phyloP scores from a whole-genome alignment of 2,888 invertebrate species.

The Polydesmus complanatus region DNA sequence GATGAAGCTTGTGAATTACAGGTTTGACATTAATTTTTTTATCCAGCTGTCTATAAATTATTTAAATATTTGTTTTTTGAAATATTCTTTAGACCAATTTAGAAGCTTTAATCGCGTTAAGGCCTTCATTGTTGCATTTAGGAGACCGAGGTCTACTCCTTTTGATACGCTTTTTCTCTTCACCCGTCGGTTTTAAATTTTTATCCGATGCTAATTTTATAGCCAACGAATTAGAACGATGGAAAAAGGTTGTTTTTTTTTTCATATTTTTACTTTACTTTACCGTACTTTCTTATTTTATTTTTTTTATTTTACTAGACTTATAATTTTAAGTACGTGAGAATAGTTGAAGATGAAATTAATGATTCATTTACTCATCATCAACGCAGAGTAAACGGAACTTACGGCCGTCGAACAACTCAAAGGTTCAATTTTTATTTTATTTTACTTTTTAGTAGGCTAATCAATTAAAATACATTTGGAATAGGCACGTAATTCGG shows the following conservation, averaged over 20 bases:
- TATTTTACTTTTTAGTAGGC: too few relatives aligned
- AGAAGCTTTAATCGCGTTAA: conserved; percentile 57
- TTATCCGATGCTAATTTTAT: conserved; percentile 48
- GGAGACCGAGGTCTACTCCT: conserved; percentile 67
- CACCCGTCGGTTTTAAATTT: conserved; percentile 52
- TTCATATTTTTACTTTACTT: background rate
- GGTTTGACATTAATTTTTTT: conserved; percentile 33
- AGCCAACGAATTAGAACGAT: conserved; percentile 58
- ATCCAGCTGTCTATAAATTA: background rate
- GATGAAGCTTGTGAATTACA: conserved; percentile 88
- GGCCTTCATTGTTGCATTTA: conserved; percentile 49
- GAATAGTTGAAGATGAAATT: conserved; percentile 73
- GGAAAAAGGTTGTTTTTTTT: conserved; percentile 41
- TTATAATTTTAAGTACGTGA: conserved; percentile 52
- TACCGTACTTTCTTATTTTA: background rate
- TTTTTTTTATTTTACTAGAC: conserved; percentile 8
- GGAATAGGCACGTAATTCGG: conserved; percentile 26
- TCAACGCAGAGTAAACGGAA: conserved; percentile 61
- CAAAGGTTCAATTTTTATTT: conserved; percentile 20
- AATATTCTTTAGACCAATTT: conserved; percentile 45
- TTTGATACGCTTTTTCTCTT: conserved; percentile 58
- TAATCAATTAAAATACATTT: too few relatives aligned
- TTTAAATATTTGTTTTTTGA: conserved; percentile 1
- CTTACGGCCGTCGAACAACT: conserved; percentile 52
- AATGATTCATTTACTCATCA: conserved; percentile 75